Evolutionary conservation across 2,113 vertebrate genomes (phyloP).

Genomic region (Speoplatyrhinus poulsoni): DNA sequence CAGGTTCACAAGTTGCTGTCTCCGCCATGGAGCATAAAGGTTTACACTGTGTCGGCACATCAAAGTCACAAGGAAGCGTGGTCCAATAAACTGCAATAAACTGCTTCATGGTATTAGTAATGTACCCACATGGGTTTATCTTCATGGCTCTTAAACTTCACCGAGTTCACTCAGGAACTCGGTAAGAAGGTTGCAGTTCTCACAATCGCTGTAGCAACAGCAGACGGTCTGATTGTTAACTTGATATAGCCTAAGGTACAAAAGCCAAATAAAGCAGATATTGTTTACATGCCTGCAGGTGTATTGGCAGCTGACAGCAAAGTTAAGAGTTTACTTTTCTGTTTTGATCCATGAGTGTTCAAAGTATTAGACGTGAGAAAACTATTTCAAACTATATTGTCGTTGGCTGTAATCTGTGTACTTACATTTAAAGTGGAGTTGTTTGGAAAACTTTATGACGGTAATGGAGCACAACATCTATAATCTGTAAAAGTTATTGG

Average conservation of each 20-base stretch:
- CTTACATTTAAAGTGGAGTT: conserved; percentile 47
- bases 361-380: conserved; percentile 38
- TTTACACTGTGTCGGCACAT: conserved; percentile 59
- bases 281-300: conserved; percentile 56
- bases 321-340: conserved; percentile 59
- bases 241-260: conserved; percentile 39
- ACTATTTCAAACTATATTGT: conserved; percentile 18
- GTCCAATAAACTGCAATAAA: conserved; percentile 57
- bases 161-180: conserved; percentile 45
- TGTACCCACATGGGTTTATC: conserved; percentile 65
- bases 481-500: conserved; percentile 26
- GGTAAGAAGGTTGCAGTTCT: conserved; percentile 32
- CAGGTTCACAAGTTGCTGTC: conserved; percentile 41
- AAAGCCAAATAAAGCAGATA: conserved; percentile 49
- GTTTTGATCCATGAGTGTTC: conserved; percentile 58
- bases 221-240: conserved; percentile 28
- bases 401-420: conserved; percentile 53
- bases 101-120: conserved; percentile 59
- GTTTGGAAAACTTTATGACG: conserved; percentile 43
- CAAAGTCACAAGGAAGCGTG: conserved; percentile 62
- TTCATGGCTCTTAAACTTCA: conserved; percentile 61
- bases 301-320: conserved; percentile 47
- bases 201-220: conserved; percentile 16
- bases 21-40: conserved; percentile 50
- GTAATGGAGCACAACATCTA: conserved; percentile 30